Percentiles rank a stretch among this genome's conserved stretches.
Conservation (phyloP, 2,888 invertebrate genomes). For the Napeogenes inachia region DNA sequence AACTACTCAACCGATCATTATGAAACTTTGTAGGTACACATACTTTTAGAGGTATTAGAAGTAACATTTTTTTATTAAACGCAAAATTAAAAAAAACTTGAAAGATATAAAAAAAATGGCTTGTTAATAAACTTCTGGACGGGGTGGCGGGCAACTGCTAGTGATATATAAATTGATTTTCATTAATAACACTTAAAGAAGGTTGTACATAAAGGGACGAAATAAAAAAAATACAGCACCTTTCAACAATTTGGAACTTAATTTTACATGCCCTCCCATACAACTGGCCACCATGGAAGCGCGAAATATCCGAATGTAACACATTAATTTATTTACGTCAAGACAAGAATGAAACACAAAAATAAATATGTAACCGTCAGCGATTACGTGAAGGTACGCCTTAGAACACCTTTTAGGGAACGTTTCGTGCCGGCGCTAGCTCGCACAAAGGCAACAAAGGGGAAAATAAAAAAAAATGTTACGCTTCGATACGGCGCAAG, state of each 20-base stretch:
- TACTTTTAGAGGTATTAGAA: too few species aligned
- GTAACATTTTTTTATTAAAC: too few species aligned
- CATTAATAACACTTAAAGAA: background rate
- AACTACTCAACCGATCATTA: too few species aligned
- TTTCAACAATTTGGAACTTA: background rate
- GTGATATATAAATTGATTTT: too few species aligned
- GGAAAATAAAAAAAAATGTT: constrained; percentile 63
- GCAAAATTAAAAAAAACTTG: too few species aligned
- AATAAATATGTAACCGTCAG: constrained; percentile 75
- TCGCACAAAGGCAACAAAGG: constrained; percentile 71
- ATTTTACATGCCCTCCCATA: constrained; percentile 31
- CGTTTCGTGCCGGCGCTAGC: constrained; percentile 74
- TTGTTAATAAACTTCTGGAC: too few species aligned
- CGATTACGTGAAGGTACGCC: constrained; percentile 65
- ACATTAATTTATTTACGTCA: constrained; percentile 74
- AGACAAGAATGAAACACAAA: constrained; percentile 71
- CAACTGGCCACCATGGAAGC: constrained; percentile 62
- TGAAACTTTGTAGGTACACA: too few species aligned
- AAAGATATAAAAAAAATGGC: too few species aligned
- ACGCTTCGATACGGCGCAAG: constrained; percentile 40
- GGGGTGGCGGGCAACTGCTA: too few species aligned
- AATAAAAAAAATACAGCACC: constrained; percentile 1
- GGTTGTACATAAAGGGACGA: background rate
- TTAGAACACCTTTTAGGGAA: constrained; percentile 65
- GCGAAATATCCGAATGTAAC: constrained; percentile 62